These are phyloP conservation scores for Aphyosemion australe DNA, from an alignment of 2,113 vertebrate species.

Conservation along the genomic window DNA sequence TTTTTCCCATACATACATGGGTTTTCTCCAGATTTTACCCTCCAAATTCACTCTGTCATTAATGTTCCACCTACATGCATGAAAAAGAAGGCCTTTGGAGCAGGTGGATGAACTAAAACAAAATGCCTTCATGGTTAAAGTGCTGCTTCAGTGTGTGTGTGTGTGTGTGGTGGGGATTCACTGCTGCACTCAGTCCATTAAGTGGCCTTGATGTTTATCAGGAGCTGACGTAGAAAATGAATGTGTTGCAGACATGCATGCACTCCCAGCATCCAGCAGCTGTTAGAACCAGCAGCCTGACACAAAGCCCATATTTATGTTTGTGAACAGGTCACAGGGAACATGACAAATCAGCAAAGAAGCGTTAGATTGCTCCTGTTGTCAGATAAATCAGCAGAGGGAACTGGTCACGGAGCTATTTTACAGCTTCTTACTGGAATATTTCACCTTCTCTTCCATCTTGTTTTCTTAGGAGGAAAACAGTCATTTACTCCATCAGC, in stretches of 20 bases:
- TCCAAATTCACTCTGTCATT: not conserved
- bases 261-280: conserved; percentile 35
- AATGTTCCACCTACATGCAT: not conserved
- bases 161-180: conserved; percentile 22
- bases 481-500: conserved; percentile 71
- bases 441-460: conserved; percentile 53
- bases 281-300: conserved; percentile 59
- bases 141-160: conserved; percentile 7
- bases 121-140: conserved; percentile 21
- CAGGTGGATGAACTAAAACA: not conserved
- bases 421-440: conserved; percentile 37
- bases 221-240: conserved; percentile 39
- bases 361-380: conserved; percentile 65
- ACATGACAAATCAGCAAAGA: conserved; percentile 70
- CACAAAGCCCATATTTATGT: conserved; percentile 64
- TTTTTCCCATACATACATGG: not conserved
- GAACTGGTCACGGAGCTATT: conserved; percentile 21
- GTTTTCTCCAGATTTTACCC: too few relatives aligned
- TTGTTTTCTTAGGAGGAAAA: conserved; percentile 48
- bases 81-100: not conserved
- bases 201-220: conserved; percentile 62
- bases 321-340: conserved; percentile 62
- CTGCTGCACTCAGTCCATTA: conserved; percentile 36
- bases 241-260: conserved; percentile 27
- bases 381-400: conserved; percentile 72